A percentile compares a stretch with the other conserved stretches of the same genome.
Conservation (phyloP, 1,140 invertebrate species). For the Frieseomelitta varia region DNA sequence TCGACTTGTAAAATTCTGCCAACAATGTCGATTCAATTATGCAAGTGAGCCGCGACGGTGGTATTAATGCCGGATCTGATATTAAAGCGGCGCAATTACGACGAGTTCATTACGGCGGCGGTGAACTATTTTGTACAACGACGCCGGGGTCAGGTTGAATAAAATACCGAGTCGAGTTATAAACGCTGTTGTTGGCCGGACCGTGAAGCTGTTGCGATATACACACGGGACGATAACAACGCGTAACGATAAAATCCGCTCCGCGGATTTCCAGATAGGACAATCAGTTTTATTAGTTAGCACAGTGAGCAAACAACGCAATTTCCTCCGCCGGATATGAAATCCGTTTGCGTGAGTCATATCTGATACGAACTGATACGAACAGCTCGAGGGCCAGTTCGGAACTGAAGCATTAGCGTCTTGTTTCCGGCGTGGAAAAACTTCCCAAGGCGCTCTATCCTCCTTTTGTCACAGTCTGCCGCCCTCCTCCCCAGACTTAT, state of each 20-base stretch:
- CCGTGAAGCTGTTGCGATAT: not conserved
- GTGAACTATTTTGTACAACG: too few relatives aligned
- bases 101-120: not conserved
- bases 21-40: not conserved
- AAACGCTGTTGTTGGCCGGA: too few relatives aligned
- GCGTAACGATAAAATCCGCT: not conserved
- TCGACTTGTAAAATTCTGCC: not conserved
- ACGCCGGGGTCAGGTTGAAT: too few relatives aligned
- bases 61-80: not conserved
- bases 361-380: conserved; percentile 21
- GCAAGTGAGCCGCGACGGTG: not conserved
- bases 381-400: conserved; percentile 34
- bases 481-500: conserved; percentile 16
- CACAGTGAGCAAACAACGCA: conserved; percentile 15
- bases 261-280: not conserved
- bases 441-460: not conserved
- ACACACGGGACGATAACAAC: too few relatives aligned
- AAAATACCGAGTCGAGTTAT: too few relatives aligned
- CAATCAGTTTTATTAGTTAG: not conserved
- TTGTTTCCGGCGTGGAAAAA: conserved; percentile 39
- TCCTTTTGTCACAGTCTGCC: not conserved
- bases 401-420: conserved; percentile 37
- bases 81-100: not conserved
- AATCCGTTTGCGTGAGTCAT: conserved; percentile 21
- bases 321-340: conserved; percentile 5